Base-by-base conservation (phyloP, 1,140 invertebrate genomes). In the Bombus ignitus region DNA sequence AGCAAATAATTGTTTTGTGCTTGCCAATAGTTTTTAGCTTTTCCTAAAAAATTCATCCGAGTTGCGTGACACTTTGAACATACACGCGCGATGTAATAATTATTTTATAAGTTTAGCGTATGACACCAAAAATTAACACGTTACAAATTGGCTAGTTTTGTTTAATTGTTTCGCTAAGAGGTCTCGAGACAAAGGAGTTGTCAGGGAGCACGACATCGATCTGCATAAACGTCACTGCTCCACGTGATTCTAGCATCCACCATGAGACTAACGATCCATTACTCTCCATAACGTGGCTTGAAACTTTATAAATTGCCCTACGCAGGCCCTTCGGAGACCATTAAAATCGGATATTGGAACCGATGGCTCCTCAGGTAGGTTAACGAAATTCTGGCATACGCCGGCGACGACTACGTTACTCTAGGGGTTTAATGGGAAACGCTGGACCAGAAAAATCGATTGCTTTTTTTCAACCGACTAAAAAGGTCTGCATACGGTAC, bases 241-340 rank as follows among this genome's bases (percentile, higher is more conserved):
- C 53, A 28, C 62, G 76, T 72, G 68, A 85, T 72, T 85, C 70
- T 35, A 22, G 59, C 59, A 25, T 74, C 68, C 70, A 13, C 78
- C 57, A 10, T 68, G 78, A 74, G n/a, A 42, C 44, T 81, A 81
- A 85, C 79, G 84, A 85, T 42, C 78, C 59, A 85, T 85, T 85
- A 85, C 70, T 59, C 9, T 42, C 42, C 22, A 68, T 74, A 85
- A 85, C 59, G 79, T 75, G 53, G 28, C 71, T 35, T 68, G 70
- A 59, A 85, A 85, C 78, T 81, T 74, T 85, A 85, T 85, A 85
- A 85, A 81, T 85, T 81, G 78, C 78, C 72, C 42, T 70, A 85
- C 78, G 79, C 78, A 75, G 62, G 53, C 59, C 78, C 71, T 68
- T 70, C 79, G 79, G 47, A 59, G 71, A 81, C 68, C 47, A 81